A percentile compares a stretch with the other conserved stretches of the same genome.
phyloP scores from a whole-genome alignment of 2,113 vertebrate genomes.

The Empidonax alnorum region DNA sequence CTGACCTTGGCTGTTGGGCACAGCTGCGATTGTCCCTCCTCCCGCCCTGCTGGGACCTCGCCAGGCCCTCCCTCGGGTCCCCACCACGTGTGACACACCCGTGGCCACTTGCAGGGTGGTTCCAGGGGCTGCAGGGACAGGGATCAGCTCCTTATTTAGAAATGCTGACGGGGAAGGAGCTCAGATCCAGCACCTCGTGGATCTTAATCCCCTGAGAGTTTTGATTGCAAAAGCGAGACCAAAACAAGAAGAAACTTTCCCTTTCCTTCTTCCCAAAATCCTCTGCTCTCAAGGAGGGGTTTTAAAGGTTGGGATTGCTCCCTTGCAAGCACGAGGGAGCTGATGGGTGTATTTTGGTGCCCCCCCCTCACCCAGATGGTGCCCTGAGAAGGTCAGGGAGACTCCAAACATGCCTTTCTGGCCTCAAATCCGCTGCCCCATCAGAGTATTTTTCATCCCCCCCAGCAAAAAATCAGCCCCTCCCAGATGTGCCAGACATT shows the following conservation, averaged over 20 bases:
- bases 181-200: background rate
- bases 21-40: background rate
- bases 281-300: background rate
- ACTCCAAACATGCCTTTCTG: background rate
- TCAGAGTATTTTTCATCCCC: background rate
- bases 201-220: background rate
- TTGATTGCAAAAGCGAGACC: accelerated
- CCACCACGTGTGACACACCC: background rate
- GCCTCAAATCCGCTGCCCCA: background rate
- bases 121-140: background rate
- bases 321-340: background rate
- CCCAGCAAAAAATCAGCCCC: background rate
- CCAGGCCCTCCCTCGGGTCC: background rate
- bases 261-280: background rate
- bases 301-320: background rate
- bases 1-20: background rate
- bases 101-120: background rate
- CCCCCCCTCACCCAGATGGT: background rate
- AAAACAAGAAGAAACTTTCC: background rate
- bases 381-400: background rate
- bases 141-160: slow-evolving; percentile 19
- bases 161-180: slow-evolving; percentile 36
- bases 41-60: accelerated
- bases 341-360: background rate
- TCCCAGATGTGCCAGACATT: background rate